Conservation (phyloP, 2,888 invertebrate species). For the Drosophila incognita region DNA sequence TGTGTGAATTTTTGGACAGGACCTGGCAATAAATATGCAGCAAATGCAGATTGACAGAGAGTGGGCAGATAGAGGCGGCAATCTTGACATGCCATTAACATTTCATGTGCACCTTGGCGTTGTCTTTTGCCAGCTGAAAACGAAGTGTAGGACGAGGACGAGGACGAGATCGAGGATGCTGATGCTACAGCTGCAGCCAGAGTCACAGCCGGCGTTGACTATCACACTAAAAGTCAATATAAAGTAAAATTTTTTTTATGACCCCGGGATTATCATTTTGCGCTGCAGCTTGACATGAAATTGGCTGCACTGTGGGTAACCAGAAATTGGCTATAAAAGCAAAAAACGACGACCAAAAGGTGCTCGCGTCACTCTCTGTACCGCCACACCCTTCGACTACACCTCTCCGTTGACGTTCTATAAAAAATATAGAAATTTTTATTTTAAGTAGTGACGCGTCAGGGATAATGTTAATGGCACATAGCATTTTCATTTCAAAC, state of each 20-base stretch:
- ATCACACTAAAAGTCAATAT: constrained; percentile 80
- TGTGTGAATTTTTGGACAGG: constrained; percentile 50
- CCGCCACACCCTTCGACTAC: background rate
- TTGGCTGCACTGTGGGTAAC: constrained; percentile 79
- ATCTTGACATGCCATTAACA: constrained; percentile 79
- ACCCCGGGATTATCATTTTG: constrained; percentile 80
- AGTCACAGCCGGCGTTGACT: constrained; percentile 62
- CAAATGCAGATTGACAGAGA: constrained; percentile 24
- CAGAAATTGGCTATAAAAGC: constrained; percentile 78
- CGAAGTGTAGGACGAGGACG: background rate
- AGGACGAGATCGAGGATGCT: background rate
- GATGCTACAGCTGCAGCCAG: constrained; percentile 1
- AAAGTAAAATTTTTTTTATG: constrained; percentile 80
- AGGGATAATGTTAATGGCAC: constrained; percentile 82
- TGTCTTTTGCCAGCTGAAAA: constrained; percentile 52
- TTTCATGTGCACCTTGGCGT: constrained; percentile 78
- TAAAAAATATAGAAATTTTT: constrained; percentile 78
- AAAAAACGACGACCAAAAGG: constrained; percentile 70
- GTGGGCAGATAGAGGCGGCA: constrained; percentile 48
- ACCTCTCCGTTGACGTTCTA: constrained; percentile 34
- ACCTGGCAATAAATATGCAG: constrained; percentile 64
- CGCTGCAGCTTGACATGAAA: constrained; percentile 77
- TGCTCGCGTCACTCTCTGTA: constrained; percentile 43
- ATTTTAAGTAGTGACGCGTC: constrained; percentile 81
- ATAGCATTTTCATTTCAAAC: constrained; percentile 79